Evolutionary conservation across 2,113 vertebrate species (phyloP).

Genomic region (Syngnathus scovelli): DNA sequence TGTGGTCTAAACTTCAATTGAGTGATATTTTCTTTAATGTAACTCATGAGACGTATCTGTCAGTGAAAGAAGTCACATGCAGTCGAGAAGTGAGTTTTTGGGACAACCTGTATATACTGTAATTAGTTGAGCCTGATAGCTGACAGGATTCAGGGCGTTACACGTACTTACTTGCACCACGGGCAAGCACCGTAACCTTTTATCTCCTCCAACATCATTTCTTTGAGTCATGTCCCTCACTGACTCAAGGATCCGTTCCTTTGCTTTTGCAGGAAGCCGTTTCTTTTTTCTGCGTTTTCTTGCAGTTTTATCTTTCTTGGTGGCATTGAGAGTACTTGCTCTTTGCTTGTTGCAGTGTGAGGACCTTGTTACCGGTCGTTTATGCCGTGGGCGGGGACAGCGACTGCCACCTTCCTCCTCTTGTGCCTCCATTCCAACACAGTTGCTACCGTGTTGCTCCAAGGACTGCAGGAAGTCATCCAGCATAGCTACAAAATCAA

Average conservation of each 20-base stretch:
- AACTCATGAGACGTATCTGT: neutral
- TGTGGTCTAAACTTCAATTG: neutral
- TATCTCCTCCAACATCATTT: accelerated
- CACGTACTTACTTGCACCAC: conserved; percentile 33
- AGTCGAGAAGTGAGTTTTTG: neutral
- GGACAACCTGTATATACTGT: neutral
- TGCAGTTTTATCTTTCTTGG: neutral
- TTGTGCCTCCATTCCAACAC: conserved; percentile 1
- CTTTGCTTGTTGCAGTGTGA: neutral
- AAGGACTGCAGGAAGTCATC: conserved; percentile 61
- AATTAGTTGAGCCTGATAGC: neutral
- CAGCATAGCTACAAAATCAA: conserved; percentile 53
- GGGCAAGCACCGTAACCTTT: conserved; percentile 27
- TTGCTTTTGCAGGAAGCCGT: neutral
- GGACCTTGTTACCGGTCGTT: neutral
- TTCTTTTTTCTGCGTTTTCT: neutral
- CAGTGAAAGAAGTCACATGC: neutral
- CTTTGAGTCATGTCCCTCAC: neutral
- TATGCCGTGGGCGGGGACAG: neutral
- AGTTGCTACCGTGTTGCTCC: conserved; percentile 40
- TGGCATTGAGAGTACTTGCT: neutral
- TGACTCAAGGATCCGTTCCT: conserved; percentile 13
- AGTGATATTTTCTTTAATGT: too few relatives aligned
- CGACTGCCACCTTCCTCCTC: neutral
- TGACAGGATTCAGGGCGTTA: neutral